phyloP scores from a whole-genome alignment of 2,888 invertebrate genomes.

The Plagiodera versicolora region DNA sequence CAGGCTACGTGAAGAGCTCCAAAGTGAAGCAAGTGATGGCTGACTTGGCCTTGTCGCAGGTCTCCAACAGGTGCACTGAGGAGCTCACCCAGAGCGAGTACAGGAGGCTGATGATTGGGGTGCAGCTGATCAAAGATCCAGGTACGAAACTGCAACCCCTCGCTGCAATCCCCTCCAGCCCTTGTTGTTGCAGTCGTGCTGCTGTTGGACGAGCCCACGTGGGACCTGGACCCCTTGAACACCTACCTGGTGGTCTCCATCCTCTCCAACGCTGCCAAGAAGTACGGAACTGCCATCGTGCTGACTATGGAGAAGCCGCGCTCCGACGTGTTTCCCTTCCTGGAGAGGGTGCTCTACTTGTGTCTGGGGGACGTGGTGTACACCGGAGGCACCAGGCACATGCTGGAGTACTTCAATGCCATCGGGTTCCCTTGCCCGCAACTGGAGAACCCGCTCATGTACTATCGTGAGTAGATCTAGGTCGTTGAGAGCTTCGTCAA shows the following conservation, averaged over 20 bases:
- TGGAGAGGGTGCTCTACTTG: conserved; percentile 87
- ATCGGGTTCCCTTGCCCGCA: conserved; percentile 97
- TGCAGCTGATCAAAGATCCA: conserved; percentile 92
- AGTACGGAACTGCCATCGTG: conserved; percentile 87
- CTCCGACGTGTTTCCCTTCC: conserved; percentile 92
- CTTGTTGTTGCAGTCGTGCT: conserved; percentile 77
- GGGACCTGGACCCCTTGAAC: conserved; percentile 92
- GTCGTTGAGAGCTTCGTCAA: too few species aligned
- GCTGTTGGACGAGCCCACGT: conserved; percentile 90
- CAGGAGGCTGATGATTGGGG: conserved; percentile 85
- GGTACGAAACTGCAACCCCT: too few species aligned
- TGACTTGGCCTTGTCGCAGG: conserved; percentile 90
- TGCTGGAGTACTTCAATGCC: conserved; percentile 92
- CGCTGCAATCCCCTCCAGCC: too few species aligned
- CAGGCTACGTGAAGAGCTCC: conserved; percentile 75
- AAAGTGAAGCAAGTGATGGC: conserved; percentile 91
- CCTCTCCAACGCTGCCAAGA: conserved; percentile 85
- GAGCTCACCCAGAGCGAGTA: conserved; percentile 88
- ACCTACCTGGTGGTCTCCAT: conserved; percentile 95
- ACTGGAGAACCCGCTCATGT: conserved; percentile 96
- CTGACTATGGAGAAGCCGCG: conserved; percentile 92
- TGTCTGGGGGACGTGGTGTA: conserved; percentile 91
- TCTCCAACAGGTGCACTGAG: conserved; percentile 80
- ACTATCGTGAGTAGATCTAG: conserved; percentile 74
- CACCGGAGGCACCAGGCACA: conserved; percentile 86